phyloP scores from a whole-genome alignment of 2,888 invertebrate genomes.

The Andrena chrysosceles region DNA sequence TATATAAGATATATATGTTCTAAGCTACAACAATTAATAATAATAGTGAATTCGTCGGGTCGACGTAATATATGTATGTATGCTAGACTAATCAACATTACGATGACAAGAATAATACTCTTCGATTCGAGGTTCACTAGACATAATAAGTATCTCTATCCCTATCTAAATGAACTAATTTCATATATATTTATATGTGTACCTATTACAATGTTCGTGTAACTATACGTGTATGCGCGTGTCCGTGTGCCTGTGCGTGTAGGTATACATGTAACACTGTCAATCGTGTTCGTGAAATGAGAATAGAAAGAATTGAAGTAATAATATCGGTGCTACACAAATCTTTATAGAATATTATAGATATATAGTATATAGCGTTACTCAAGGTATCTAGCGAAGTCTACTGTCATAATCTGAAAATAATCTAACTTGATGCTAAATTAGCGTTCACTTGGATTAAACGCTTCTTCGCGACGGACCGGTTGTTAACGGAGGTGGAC shows the following conservation, averaged over 20 bases:
- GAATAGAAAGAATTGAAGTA: constrained; percentile 48
- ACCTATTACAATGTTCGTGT: constrained; percentile 58
- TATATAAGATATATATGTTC: constrained; percentile 53
- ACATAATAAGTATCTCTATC: constrained; percentile 70
- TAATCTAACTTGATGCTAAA: constrained; percentile 72
- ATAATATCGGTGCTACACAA: constrained; percentile 66
- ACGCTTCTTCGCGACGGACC: constrained; percentile 50
- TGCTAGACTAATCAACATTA: constrained; percentile 75
- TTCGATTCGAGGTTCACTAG: constrained; percentile 66
- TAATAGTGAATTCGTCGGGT: constrained; percentile 59
- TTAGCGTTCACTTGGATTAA: constrained; percentile 56
- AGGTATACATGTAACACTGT: constrained; percentile 28
- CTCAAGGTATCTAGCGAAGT: constrained; percentile 72
- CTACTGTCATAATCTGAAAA: constrained; percentile 71
- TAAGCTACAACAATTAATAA: constrained; percentile 77
- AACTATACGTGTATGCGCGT: constrained; percentile 46
- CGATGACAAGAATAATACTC: constrained; percentile 69
- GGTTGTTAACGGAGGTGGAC: constrained; percentile 25
- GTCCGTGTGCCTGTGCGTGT: constrained; percentile 40
- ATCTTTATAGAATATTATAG: constrained; percentile 22
- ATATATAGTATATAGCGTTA: constrained; percentile 62
- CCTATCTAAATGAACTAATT: constrained; percentile 72
- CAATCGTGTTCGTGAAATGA: constrained; percentile 18
- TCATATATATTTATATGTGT: constrained; percentile 32
- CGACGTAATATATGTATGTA: constrained; percentile 51